Conservation (phyloP, 2,113 vertebrate genomes). For the Sminthopsis crassicaudata region DNA sequence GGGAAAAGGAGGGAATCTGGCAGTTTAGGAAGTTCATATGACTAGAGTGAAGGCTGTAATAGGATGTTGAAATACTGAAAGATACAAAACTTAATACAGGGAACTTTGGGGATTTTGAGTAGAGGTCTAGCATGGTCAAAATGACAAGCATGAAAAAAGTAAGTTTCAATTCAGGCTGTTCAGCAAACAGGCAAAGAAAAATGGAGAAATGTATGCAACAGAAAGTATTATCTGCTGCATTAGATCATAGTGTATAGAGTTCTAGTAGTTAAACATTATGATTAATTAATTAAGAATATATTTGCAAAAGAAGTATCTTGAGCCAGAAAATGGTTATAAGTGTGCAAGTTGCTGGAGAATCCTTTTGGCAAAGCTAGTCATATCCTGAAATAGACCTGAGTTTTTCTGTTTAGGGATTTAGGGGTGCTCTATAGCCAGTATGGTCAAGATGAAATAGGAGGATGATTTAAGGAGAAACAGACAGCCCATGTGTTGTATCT, state of each 20-base stretch:
- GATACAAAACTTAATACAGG: constrained; percentile 53
- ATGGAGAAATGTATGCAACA: neutral
- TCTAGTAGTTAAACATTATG: neutral
- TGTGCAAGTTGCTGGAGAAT: neutral
- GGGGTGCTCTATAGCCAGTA: neutral
- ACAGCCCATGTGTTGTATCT: neutral
- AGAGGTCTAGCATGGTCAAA: constrained; percentile 21
- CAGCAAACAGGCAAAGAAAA: neutral
- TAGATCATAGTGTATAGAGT: neutral
- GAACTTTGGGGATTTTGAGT: constrained; percentile 36
- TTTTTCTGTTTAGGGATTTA: neutral
- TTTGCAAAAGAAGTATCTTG: neutral
- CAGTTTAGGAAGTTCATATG: neutral
- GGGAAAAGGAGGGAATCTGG: constrained; percentile 4
- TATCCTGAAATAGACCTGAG: neutral
- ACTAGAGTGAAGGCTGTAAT: constrained; percentile 30
- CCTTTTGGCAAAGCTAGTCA: neutral
- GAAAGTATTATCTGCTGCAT: neutral
- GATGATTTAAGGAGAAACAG: neutral
- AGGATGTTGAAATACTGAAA: constrained; percentile 50
- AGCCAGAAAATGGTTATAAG: neutral
- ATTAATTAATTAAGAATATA: neutral
- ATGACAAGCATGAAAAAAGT: constrained; percentile 19
- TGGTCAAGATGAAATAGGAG: neutral
- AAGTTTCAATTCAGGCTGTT: constrained; percentile 41